Evolutionary conservation across 2,113 vertebrate species (phyloP).

Genomic region (Calonectris borealis): DNA sequence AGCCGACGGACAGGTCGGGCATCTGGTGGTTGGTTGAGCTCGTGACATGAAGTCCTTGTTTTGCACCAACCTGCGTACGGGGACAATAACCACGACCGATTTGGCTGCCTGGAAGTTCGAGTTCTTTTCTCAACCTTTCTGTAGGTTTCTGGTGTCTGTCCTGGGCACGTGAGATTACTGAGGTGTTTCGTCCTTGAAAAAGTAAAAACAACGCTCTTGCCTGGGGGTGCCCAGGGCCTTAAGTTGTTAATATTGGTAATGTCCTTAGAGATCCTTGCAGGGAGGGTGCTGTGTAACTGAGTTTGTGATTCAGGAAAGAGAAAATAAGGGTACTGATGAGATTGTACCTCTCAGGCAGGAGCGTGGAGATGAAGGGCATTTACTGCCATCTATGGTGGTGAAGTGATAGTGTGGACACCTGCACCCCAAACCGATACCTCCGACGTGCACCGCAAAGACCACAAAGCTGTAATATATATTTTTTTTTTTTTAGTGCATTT

Average conservation of each 20-base stretch:
- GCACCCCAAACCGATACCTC: background rate
- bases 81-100: fast-evolving
- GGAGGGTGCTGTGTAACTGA: background rate
- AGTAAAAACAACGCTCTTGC: background rate
- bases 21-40: background rate
- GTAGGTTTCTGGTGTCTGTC: background rate
- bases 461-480: background rate
- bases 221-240: background rate
- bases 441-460: fast-evolving
- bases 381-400: background rate
- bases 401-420: background rate
- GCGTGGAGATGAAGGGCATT: background rate
- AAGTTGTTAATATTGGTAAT: background rate
- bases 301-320: background rate
- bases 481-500: background rate
- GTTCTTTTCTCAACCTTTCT: background rate
- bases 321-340: background rate
- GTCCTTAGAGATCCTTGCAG: background rate
- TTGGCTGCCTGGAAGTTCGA: background rate
- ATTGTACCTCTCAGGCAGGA: background rate
- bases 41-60: background rate
- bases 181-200: background rate
- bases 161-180: background rate
- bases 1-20: background rate
- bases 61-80: fast-evolving